Percentiles rank a stretch among this genome's conserved stretches.
phyloP scores from a whole-genome alignment of 2,888 invertebrate species.

The Melinaea marsaeus region DNA sequence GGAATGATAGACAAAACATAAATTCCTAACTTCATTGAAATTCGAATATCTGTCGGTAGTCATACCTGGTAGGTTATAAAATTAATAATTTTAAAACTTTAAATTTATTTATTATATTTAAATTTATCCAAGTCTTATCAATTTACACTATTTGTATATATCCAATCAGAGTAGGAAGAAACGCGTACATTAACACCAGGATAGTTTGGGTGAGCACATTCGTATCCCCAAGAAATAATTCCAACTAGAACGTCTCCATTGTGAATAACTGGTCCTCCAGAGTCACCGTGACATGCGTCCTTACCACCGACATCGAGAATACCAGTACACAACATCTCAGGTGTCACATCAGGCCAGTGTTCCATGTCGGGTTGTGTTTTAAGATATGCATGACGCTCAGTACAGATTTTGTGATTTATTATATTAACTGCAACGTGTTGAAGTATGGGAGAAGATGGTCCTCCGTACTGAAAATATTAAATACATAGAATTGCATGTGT shows the following conservation, averaged over 20 bases:
- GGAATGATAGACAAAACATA: too few relatives aligned
- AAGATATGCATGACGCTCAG: conserved; percentile 41
- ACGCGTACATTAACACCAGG: conserved; percentile 74
- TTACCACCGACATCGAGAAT: conserved; percentile 46
- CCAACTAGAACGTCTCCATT: conserved; percentile 50
- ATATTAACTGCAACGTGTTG: conserved; percentile 42
- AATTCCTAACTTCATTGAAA: too few relatives aligned
- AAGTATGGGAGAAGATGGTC: conserved; percentile 27
- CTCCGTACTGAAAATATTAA: conserved; percentile 27
- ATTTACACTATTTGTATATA: conserved; percentile 33
- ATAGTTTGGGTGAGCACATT: conserved; percentile 62
- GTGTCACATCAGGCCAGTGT: conserved; percentile 36
- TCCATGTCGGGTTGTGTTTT: conserved; percentile 11
- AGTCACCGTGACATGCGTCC: conserved; percentile 49
- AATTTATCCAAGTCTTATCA: too few relatives aligned
- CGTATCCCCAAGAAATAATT: conserved; percentile 69
- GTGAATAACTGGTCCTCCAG: conserved; percentile 51
- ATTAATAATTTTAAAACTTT: too few relatives aligned
- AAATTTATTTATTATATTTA: too few relatives aligned
- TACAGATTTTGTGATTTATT: conserved; percentile 43
- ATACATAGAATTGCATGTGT: background rate
- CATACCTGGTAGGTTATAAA: too few relatives aligned
- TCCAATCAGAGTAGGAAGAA: conserved; percentile 49
- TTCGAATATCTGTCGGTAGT: too few relatives aligned
- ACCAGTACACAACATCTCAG: conserved; percentile 53